Evolutionary conservation across 1,140 invertebrate genomes (phyloP), one percentile per base, ranked within the genome.

Genomic region (Whitmania pigra): DNA sequence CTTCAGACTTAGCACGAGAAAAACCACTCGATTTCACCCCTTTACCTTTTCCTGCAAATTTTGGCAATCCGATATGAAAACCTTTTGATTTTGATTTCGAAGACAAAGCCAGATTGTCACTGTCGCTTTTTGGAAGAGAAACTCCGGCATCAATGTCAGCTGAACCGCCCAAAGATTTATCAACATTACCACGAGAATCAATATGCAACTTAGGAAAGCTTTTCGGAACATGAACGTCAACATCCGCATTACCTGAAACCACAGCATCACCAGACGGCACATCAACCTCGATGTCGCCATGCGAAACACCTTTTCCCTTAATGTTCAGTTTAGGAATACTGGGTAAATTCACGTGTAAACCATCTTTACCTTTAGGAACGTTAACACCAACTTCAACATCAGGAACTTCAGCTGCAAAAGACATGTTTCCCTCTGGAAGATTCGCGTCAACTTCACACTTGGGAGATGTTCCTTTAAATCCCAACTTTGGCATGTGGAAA

Each of bases 61-160:
- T 63, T 13, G 57, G 57, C 11, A 63, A 7, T 25, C 57, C 57
- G 15, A 63, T 63, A 63, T 63, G 57, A 63, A 63, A 63, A 63
- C 57, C 57, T 13, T 31, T 63, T 31, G 43, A 49, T 17, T 63
- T 63, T 31, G 22, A 25, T 63, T 63, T 63, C 6, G 57, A 63
- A 63, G 22, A 25, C 29, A 25, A 63, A 63, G 6, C 6, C 9
- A 25, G 1, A 63, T 63, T 31, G 20, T 31, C 57, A 13, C 22
- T 63, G 11, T 31, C 57, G 57, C 57, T 31, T 17, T 63, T 31
- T 13, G 57, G 57, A 0, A 63, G 22, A 25, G 57, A 13, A 22
- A 63, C 22, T 1, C 29, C 57, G 20, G 57, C 57, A 63, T 63
- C 57, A 13, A 63, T 63, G 22, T 63, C 29, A 1, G 57, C 67